Evolutionary conservation across 2,113 vertebrate genomes (phyloP).

Genomic region (Mugil cephalus): DNA sequence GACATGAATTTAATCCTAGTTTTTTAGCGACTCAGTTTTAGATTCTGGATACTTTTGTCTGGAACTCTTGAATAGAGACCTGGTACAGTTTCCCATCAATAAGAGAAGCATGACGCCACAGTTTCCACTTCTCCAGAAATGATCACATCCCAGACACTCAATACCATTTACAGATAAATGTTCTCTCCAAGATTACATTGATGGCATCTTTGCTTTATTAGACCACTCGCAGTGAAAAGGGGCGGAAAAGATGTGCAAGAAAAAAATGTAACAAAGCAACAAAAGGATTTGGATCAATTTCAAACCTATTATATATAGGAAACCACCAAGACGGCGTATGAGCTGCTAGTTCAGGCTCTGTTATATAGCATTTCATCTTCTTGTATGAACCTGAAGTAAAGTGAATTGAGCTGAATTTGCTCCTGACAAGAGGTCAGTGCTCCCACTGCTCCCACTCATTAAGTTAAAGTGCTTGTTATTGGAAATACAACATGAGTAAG

Average conservation of each 20-base stretch:
- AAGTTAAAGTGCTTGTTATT: conserved; percentile 6
- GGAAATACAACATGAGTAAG: not conserved
- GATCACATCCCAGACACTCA: conserved; percentile 2
- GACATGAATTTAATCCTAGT: not conserved
- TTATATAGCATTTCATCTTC: conserved; percentile 20
- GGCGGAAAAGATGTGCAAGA: not conserved
- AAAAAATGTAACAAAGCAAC: conserved; percentile 33
- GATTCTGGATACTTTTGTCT: not conserved
- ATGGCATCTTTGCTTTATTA: conserved; percentile 24
- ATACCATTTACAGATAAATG: conserved; percentile 11
- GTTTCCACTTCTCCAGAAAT: not conserved
- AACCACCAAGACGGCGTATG: not conserved
- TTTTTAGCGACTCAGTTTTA: conserved; percentile 4
- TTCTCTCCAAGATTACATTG: conserved; percentile 35
- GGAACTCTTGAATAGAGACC: not conserved
- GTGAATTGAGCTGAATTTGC: conserved; percentile 3
- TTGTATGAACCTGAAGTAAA: conserved; percentile 23
- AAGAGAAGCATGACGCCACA: not conserved
- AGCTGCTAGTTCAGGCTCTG: conserved; percentile 14
- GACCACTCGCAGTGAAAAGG: conserved; percentile 11
- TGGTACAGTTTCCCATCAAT: not conserved
- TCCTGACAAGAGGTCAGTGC: too few relatives aligned
- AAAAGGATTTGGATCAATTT: conserved; percentile 40
- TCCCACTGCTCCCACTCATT: conserved; percentile 3
- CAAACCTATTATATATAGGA: conserved; percentile 14